Evolutionary conservation across 2,113 vertebrate genomes (phyloP).

Genomic region (Gambusia holbrooki): DNA sequence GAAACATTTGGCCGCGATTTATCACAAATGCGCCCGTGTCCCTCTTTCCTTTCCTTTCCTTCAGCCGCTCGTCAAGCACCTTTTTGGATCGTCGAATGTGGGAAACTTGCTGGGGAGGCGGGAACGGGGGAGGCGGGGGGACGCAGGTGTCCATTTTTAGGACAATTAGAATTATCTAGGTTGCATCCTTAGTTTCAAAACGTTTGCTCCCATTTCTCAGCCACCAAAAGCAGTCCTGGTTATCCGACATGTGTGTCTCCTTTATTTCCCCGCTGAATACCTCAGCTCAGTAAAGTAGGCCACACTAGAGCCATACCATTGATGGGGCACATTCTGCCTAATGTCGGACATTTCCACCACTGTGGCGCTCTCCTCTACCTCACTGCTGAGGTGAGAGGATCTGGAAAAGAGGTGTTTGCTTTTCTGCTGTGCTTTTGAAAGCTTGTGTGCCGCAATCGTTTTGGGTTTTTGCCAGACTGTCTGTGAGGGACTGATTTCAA

Average conservation of each 20-base stretch:
- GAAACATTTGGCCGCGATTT: conserved; percentile 42
- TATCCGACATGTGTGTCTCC: conserved; percentile 78
- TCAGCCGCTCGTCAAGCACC: neutral
- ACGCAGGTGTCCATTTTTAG: conserved; percentile 61
- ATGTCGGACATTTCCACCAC: conserved; percentile 17
- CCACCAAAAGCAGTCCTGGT: conserved; percentile 63
- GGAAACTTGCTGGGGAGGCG: conserved; percentile 1
- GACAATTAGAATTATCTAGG: conserved; percentile 71
- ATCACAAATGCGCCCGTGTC: conserved; percentile 8
- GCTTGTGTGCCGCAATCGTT: neutral
- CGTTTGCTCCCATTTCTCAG: conserved; percentile 71
- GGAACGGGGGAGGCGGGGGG: too few species aligned
- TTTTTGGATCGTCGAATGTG: neutral
- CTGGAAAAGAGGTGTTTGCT: conserved; percentile 14
- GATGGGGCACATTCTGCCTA: conserved; percentile 41
- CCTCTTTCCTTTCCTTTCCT: neutral
- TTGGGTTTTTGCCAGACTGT: conserved; percentile 3
- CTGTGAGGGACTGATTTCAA: neutral
- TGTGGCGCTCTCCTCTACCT: conserved; percentile 13
- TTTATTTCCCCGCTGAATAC: conserved; percentile 78
- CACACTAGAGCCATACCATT: conserved; percentile 47
- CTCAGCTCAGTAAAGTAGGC: conserved; percentile 74
- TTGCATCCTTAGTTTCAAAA: conserved; percentile 66
- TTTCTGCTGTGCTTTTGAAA: conserved; percentile 1
- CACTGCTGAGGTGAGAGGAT: conserved; percentile 40